Percentiles rank a stretch among this genome's conserved stretches.
Evolutionary conservation across 2,888 invertebrate species (phyloP).

Genomic region (Odontocolon sp.): DNA sequence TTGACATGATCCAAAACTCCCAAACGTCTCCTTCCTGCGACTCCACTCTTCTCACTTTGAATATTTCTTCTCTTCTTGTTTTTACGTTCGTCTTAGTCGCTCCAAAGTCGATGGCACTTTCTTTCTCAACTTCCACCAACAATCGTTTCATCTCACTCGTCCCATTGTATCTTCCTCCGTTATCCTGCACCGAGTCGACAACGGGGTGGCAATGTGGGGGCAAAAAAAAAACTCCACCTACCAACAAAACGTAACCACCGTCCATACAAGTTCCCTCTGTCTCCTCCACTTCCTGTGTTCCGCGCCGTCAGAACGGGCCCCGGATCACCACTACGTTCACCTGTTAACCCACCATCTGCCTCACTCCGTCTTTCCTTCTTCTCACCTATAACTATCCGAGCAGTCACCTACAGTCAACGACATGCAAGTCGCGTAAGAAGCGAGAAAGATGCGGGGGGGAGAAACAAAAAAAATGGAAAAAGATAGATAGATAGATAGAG

Average conservation of each 20-base stretch:
- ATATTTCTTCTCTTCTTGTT: no score
- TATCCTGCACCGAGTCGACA: no score
- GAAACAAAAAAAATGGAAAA: conserved; percentile 2
- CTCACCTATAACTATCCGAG: conserved; percentile 61
- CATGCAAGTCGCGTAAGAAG: conserved; percentile 25
- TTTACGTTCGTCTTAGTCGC: no score
- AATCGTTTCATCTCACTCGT: no score
- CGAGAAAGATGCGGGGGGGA: conserved; percentile 28
- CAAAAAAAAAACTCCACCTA: conserved; percentile 26
- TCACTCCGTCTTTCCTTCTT: conserved; percentile 31
- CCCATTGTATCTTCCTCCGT: no score
- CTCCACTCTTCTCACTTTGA: no score
- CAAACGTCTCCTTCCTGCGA: no score
- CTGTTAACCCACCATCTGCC: conserved; percentile 62
- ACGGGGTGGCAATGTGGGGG: not conserved
- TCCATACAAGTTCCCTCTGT: conserved; percentile 59
- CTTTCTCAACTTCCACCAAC: no score
- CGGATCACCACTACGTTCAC: conserved; percentile 64
- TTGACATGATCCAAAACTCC: no score
- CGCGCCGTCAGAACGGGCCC: conserved; percentile 49
- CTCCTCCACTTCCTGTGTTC: conserved; percentile 78
- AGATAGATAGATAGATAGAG: not conserved
- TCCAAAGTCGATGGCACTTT: no score
- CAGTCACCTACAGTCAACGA: conserved; percentile 48
- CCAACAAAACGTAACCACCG: not conserved